Percentiles rank a stretch among this genome's conserved stretches.
Conservation (phyloP, 2,113 vertebrate genomes). For the Nothobranchius furzeri region DNA sequence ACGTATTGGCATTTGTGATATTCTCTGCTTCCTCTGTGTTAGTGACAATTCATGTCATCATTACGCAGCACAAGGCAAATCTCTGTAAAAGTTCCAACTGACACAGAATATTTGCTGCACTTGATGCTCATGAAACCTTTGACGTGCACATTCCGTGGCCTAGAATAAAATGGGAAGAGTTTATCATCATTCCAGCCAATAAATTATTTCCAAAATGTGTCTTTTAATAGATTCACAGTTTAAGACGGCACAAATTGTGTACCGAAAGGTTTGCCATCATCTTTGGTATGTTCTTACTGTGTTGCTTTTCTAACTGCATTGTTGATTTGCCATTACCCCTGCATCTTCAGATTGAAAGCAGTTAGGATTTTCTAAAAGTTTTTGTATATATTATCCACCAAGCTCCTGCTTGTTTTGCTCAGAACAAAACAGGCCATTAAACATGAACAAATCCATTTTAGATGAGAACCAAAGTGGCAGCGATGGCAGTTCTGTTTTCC, state of each 20-base stretch:
- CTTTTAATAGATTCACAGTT: background rate
- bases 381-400: constrained; percentile 72
- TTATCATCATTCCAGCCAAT: constrained; percentile 33
- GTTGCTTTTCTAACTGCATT: no score
- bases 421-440: constrained; percentile 69
- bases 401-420: constrained; percentile 74
- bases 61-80: constrained; percentile 55
- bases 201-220: constrained; percentile 6
- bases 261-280: constrained; percentile 22
- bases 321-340: constrained; percentile 25
- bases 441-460: constrained; percentile 48
- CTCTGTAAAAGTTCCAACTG: constrained; percentile 21
- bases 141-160: constrained; percentile 31
- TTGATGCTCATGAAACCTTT: constrained; percentile 46
- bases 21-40: constrained; percentile 73
- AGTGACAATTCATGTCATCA: constrained; percentile 61
- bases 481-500: constrained; percentile 66
- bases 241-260: background rate
- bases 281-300: no score
- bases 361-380: constrained; percentile 35
- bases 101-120: constrained; percentile 30
- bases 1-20: constrained; percentile 74
- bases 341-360: constrained; percentile 37
- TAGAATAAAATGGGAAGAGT: constrained; percentile 10
- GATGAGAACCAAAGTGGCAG: constrained; percentile 36